Conservation (phyloP, 2,888 invertebrate species). For the Zeuzera pyrina region DNA sequence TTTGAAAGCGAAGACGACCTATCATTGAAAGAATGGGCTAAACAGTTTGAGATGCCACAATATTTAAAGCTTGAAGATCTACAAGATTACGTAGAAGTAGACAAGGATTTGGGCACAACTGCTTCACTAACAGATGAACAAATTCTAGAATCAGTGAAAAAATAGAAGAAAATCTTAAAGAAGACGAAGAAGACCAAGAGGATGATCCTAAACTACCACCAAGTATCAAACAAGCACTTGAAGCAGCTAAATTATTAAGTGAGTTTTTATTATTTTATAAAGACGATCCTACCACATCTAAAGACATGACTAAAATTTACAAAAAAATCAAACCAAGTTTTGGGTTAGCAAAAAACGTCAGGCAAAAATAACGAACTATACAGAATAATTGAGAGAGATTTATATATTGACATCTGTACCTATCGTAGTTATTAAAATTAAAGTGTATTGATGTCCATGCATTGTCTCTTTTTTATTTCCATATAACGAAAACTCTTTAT, state of each 20-base stretch:
- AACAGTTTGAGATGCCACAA: constrained; percentile 15
- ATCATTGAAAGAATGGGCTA: constrained; percentile 11
- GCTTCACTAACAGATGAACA: constrained; percentile 16
- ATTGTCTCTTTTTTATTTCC: too few species aligned
- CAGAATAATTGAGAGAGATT: too few species aligned
- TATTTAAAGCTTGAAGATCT: constrained; percentile 10
- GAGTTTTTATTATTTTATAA: neutral
- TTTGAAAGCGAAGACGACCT: constrained; percentile 14
- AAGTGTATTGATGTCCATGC: too few species aligned
- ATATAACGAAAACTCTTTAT: too few species aligned
- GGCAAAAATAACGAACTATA: too few species aligned
- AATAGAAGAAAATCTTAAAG: constrained; percentile 15
- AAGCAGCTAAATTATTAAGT: constrained; percentile 5
- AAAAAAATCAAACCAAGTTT: too few species aligned
- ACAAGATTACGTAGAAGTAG: constrained; percentile 15
- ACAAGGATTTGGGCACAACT: constrained; percentile 14
- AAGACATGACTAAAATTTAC: too few species aligned
- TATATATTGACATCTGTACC: too few species aligned
- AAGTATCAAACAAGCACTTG: constrained; percentile 13
- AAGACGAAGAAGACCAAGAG: constrained; percentile 17
- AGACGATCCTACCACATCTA: too few species aligned
- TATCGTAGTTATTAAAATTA: too few species aligned
- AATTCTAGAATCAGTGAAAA: constrained; percentile 16
- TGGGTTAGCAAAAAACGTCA: too few species aligned
- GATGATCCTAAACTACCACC: constrained; percentile 14